These are phyloP conservation scores for Lypha dubia DNA, from an alignment of 2,888 invertebrate species.

Conservation along the genomic window DNA sequence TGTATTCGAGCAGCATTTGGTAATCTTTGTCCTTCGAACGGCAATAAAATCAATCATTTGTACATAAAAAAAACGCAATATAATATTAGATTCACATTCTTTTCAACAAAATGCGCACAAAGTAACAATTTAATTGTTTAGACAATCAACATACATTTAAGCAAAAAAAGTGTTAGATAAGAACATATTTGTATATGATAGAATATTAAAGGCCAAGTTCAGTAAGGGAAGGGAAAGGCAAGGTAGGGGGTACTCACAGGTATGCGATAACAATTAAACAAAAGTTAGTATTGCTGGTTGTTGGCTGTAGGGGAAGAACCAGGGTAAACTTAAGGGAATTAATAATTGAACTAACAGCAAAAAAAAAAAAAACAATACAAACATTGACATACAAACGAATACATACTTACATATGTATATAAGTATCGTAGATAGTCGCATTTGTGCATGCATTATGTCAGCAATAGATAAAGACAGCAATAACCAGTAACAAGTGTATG, in stretches of 20 bases:
- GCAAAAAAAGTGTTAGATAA: slow-evolving; percentile 44
- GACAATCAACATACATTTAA: slow-evolving; percentile 27
- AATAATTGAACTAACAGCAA: slow-evolving; percentile 8
- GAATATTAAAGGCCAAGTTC: neutral
- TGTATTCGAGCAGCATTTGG: neutral
- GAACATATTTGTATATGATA: slow-evolving; percentile 5
- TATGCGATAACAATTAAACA: slow-evolving; percentile 17
- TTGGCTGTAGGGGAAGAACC: neutral
- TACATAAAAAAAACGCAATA: neutral
- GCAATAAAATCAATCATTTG: neutral
- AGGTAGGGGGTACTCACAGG: neutral
- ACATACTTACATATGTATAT: too few relatives aligned
- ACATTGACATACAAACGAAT: slow-evolving; percentile 21
- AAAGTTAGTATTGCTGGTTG: neutral
- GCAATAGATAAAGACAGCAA: slow-evolving; percentile 18
- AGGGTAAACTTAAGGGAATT: neutral
- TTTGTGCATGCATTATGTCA: slow-evolving; percentile 39
- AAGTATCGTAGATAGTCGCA: slow-evolving; percentile 11
- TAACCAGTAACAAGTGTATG: slow-evolving; percentile 30
- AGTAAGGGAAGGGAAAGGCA: too few relatives aligned
- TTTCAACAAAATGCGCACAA: slow-evolving; percentile 60
- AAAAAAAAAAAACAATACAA: neutral
- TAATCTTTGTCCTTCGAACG: neutral
- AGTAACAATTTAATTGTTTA: slow-evolving; percentile 62
- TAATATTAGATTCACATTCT: neutral